Evolutionary conservation across 2,797 vertebrate species (phyloP), one percentile per base, ranked within the genome.

Genomic region (Protosalanx chinensis): DNA sequence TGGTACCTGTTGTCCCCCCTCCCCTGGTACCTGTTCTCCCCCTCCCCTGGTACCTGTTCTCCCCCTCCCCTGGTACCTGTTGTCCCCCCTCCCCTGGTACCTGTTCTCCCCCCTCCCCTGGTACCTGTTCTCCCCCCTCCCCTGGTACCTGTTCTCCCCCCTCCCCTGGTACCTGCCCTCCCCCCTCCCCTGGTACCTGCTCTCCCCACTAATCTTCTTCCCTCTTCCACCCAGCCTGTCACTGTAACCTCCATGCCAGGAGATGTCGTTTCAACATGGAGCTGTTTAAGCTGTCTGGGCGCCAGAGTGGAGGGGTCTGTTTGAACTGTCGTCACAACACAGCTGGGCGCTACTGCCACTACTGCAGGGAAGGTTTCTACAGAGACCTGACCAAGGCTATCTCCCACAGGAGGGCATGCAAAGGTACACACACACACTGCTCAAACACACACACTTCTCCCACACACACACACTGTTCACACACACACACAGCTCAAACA

Each of bases 191-290:
- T n/a, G 16, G 13, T 12, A 6, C 29, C 60, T 27, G 35, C 57
- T 16, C n/a, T 10, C 8, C 18, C 27, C 49, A 32, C 32, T 51
- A 30, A 3, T 2, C n/a, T 6, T 1, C 66, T 20, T 23, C 7
- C 57, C 6, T 67, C 18, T 72, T 71, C 64, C 32, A 6, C 64
- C 0, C 90, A 98, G 97, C 96, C 76, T 99, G 97, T 77, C 96
- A 98, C 90, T 99, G 97, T 79, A 99, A 99, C 91, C 93, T 99
- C 10, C 97, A 99, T 0, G 97, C 97, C 2, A 92, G 97, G 3
- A 95, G 97, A 77, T 99, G 97, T 73, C 96, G 97, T 59, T 99
- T 99, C 91, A 98, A 99, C 92, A 99, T 98, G 96, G 97, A 99
- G 88, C 93, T 99, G 66, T 99, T 94, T 91, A 99, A 99, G 84